A percentile compares a stretch with the other conserved stretches of the same genome.
These are phyloP conservation scores for Phenacoccus solenopsis DNA, from an alignment of 1,140 invertebrate species.

Conservation along the genomic window DNA sequence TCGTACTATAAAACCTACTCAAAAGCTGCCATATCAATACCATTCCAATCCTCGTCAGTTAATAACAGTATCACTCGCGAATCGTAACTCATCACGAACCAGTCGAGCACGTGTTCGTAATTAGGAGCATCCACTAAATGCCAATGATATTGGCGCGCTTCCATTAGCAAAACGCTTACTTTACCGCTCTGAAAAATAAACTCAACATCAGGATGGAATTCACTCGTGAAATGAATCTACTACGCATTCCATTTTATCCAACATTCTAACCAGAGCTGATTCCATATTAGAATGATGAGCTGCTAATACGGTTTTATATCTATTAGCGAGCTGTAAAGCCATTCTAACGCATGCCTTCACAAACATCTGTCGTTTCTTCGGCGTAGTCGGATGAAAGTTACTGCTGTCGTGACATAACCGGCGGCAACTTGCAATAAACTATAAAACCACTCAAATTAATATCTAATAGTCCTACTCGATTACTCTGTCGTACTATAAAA, in stretches of 20 bases:
- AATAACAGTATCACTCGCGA: slow-evolving; percentile 48
- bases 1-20: slow-evolving; percentile 33
- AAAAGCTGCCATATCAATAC: slow-evolving; percentile 39
- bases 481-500: neutral
- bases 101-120: slow-evolving; percentile 56
- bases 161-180: slow-evolving; percentile 41
- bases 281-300: slow-evolving; percentile 40
- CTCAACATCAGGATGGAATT: neutral
- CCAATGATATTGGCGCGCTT: slow-evolving; percentile 56
- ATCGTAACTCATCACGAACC: slow-evolving; percentile 65
- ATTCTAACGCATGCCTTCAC: slow-evolving; percentile 45
- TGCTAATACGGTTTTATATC: slow-evolving; percentile 39
- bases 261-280: slow-evolving; percentile 39
- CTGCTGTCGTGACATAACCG: slow-evolving; percentile 38
- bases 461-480: neutral
- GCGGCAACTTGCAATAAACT: slow-evolving; percentile 28
- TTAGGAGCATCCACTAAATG: slow-evolving; percentile 47
- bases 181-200: slow-evolving; percentile 35
- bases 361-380: slow-evolving; percentile 44
- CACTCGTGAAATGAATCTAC: slow-evolving; percentile 31
- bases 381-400: slow-evolving; percentile 38
- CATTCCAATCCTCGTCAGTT: slow-evolving; percentile 35
- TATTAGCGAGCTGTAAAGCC: slow-evolving; percentile 28
- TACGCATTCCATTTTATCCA: slow-evolving; percentile 46
- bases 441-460: neutral